These are phyloP conservation scores for Otus sunia DNA, from an alignment of 2,113 vertebrate genomes.

Conservation along the genomic window DNA sequence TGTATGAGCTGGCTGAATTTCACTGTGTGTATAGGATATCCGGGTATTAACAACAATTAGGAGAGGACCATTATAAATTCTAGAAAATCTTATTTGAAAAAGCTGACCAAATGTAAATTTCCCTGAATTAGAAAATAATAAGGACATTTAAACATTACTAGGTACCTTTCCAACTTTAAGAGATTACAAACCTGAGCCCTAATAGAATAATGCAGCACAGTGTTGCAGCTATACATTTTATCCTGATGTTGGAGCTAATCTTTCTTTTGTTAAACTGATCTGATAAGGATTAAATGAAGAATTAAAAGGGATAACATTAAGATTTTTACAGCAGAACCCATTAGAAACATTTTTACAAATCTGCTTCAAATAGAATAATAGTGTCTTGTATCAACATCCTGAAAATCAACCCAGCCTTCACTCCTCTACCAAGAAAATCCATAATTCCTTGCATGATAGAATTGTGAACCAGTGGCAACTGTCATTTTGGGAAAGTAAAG, in stretches of 20 bases:
- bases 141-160: neutral
- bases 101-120: neutral
- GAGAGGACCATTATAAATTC: neutral
- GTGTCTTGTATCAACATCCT: neutral
- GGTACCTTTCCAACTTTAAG: neutral
- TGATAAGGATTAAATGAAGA: slow-evolving; percentile 5
- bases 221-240: neutral
- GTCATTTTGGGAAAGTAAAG: neutral
- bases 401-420: neutral
- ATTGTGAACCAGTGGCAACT: neutral
- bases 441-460: neutral
- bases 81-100: neutral
- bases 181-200: neutral
- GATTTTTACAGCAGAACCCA: neutral
- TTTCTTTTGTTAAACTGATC: neutral
- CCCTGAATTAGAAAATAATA: neutral
- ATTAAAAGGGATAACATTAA: neutral
- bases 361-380: neutral
- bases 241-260: neutral
- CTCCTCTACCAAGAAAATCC: neutral
- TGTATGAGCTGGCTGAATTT: neutral
- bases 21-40: neutral
- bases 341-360: neutral
- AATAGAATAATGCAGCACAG: neutral
- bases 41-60: neutral